phyloP scores from a whole-genome alignment of 2,113 vertebrate genomes.

The Progne subis region DNA sequence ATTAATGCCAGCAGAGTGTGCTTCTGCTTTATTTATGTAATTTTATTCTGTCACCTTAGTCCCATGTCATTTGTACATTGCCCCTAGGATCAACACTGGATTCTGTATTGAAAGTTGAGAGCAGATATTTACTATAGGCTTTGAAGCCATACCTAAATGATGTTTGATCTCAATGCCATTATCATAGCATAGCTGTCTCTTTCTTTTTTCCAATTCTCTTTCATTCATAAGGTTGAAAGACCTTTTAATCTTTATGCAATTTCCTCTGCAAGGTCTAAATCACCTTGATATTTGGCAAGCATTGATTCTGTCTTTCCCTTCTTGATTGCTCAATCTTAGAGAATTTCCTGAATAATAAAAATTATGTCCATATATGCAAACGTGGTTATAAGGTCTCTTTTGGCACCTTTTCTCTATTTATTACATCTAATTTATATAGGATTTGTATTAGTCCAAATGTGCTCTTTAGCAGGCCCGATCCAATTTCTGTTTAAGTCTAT shows the following conservation, averaged over 20 bases:
- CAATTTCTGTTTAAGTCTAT: conserved; percentile 21
- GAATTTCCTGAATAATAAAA: conserved; percentile 57
- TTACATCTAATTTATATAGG: conserved; percentile 27
- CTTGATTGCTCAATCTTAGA: conserved; percentile 17
- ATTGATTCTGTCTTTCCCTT: conserved; percentile 27
- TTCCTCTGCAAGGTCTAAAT: conserved; percentile 48
- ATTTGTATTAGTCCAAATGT: conserved; percentile 22
- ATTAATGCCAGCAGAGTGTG: not conserved
- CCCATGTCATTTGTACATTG: not conserved
- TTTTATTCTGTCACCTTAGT: conserved; percentile 1
- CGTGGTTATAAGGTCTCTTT: not conserved
- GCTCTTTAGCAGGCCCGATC: not conserved
- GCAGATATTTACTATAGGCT: conserved; percentile 40
- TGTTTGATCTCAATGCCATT: conserved; percentile 20
- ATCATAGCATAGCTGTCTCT: conserved; percentile 7
- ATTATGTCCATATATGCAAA: conserved; percentile 10
- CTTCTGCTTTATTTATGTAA: not conserved
- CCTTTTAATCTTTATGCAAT: conserved; percentile 46
- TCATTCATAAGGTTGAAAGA: conserved; percentile 42
- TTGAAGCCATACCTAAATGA: conserved; percentile 27
- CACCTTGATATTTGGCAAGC: conserved; percentile 53
- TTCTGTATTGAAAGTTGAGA: not conserved
- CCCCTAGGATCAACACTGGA: not conserved
- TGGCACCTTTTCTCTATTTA: not conserved
- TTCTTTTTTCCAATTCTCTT: conserved; percentile 28